phyloP scores from a whole-genome alignment of 2,113 vertebrate species.

The Salvator merianae region DNA sequence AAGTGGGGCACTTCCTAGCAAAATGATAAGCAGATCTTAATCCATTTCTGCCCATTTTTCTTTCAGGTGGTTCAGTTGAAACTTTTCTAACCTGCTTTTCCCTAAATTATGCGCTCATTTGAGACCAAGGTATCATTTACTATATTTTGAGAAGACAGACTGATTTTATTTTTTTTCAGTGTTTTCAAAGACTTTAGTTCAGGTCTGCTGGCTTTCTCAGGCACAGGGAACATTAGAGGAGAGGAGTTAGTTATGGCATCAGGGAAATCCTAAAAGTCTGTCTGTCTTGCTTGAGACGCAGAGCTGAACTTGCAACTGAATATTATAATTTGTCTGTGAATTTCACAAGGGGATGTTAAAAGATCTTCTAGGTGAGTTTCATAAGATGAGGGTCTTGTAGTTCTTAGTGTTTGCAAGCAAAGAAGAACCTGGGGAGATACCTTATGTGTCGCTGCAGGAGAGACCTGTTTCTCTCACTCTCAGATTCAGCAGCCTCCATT shows the following conservation, averaged over 20 bases:
- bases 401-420: not conserved
- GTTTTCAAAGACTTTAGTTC: not conserved
- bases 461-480: no score
- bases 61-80: not conserved
- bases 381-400: not conserved
- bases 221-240: not conserved
- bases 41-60: not conserved
- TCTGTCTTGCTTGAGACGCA: not conserved
- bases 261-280: no score
- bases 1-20: no score
- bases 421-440: no score
- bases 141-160: not conserved
- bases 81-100: not conserved
- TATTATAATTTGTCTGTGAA: not conserved
- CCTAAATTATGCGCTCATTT: not conserved
- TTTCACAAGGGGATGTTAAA: not conserved
- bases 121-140: not conserved
- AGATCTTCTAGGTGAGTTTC: not conserved
- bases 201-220: not conserved
- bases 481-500: slow-evolving; percentile 5
- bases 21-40: not conserved
- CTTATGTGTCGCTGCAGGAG: no score
- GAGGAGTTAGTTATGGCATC: no score
- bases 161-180: not conserved
- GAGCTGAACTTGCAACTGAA: not conserved